Evolutionary conservation across 2,797 vertebrate genomes (phyloP), one percentile per base, ranked within the genome.

Genomic region (Muscicapa comitata): DNA sequence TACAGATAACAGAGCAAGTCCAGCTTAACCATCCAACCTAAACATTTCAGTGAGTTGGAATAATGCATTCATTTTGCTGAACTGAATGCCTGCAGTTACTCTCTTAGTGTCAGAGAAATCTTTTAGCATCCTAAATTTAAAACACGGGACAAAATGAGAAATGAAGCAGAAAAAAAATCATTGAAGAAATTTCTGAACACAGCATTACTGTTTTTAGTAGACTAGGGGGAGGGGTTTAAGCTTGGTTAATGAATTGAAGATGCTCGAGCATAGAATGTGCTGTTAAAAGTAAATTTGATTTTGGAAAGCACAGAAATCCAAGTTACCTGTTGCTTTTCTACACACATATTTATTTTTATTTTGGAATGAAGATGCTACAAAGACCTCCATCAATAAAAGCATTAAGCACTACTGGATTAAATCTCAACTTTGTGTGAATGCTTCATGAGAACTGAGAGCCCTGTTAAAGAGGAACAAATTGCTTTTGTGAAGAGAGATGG

Each of bases 191-290:
- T 68, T 57, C 26, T n/a, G 59, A 73, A 65, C 7, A 50, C 14
- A 35, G 3, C n/a, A 33, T 68, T 61, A 37, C 13, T 47, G 23
- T n/a, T 65, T 16, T 72, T 33, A n/a, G 7, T 5, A 70, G 33
- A 68, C 3, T 31, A 26, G 5, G 8, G 6, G 0, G 28, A 25
- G 5, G 8, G 6, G 0, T 45, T 48, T n/a, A 48, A 84, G 21
- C 37, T 77, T 13, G 1, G 29, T 47, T 71, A 74, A 63, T 33
- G 14, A 73, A 83, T 53, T 59, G 45, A 67, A 77, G 33, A 48
- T 59, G 54, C 51, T 18, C 77, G 23, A 71, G 40, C 15, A 71
- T 2, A 83, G 48, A 80, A 63, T 2, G 2, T 47, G 11, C 33
- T 62, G 19, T 37, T 63, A 35, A 29, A 88, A 80, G 15, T 31